Evolutionary conservation across 2,888 invertebrate genomes (phyloP), one percentile per base, ranked within the genome.

Genomic region (Diplazon laetatorius): DNA sequence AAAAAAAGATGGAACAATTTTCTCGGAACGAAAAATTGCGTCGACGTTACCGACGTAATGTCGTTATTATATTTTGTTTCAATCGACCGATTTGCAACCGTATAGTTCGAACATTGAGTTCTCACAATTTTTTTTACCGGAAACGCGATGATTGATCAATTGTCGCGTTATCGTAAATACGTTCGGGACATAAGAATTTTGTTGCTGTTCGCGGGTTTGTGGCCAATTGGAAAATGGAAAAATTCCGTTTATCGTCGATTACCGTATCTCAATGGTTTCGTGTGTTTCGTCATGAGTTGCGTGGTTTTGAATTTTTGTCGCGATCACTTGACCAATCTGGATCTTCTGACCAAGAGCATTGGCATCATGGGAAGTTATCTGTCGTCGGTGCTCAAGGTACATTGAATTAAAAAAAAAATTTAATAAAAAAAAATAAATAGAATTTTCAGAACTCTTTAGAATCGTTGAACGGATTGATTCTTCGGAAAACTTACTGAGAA

Each of bases 261-360:
- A 16, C 46, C 78, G 3, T 4, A 65, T 18, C 12, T 69, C 48
- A 75, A 69, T 50, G 59, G 16, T 10, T 35, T 79, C 6, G 60
- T 74, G 2, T 75, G 69, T 20, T 48, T 65, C 39, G 55, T 70
- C 16, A 76, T 80, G 74, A 74, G 73, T 10, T 71, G 48, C 14
- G 75, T 79, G 0, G 73, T 82, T 42, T n/a, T 78, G 1, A 65
- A 55, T 9, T 84, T 82, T 59, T 84, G 83, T 65, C 30, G 80
- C 0, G 69, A 63, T 6, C 37, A 82, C 25, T 60, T 35, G 9
- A 55, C 55, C 14, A 82, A 82, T 62, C 80, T 84, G 8, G 78
- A 68, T 62, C n/a, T 80, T 2, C 71, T 83, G 0, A 79, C 82
- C 3, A 80, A 72, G 35, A 80, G 82, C 48, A 50, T 84, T 18